Percentiles rank a stretch among this genome's conserved stretches.
These are phyloP conservation scores for Porites cylindrica DNA, from an alignment of 92 coral and sea anemone genomes.

Conservation along the genomic window DNA sequence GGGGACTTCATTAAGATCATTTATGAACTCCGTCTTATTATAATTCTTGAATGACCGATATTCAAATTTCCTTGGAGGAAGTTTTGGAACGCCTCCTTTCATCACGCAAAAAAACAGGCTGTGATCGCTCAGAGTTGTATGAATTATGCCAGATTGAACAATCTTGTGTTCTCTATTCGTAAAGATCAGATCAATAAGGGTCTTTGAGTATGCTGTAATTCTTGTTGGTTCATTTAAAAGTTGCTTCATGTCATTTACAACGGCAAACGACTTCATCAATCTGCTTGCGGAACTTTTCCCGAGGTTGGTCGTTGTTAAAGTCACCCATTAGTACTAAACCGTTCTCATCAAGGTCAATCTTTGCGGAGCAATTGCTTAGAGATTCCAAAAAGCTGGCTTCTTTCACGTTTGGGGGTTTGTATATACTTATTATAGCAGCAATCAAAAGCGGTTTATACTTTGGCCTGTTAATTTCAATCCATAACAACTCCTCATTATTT, in stretches of 20 bases:
- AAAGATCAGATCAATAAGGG: constrained; percentile 56
- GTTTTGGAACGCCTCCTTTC: constrained; percentile 52
- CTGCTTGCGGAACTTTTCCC: constrained; percentile 11
- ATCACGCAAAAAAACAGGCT: constrained; percentile 47
- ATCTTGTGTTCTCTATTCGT: background rate
- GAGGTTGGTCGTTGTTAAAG: constrained; percentile 36
- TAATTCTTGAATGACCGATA: constrained; percentile 59
- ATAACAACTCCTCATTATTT: constrained; percentile 13
- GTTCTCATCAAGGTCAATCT: constrained; percentile 24
- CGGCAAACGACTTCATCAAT: constrained; percentile 41
- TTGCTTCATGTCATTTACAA: constrained; percentile 43
- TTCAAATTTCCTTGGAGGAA: constrained; percentile 37
- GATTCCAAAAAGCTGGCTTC: constrained; percentile 31
- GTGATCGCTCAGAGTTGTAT: constrained; percentile 48
- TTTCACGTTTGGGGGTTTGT: constrained; percentile 32
- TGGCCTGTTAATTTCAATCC: constrained; percentile 43
- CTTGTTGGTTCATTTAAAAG: background rate
- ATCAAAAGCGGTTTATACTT: no score
- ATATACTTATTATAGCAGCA: constrained; percentile 3
- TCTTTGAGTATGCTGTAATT: constrained; percentile 56
- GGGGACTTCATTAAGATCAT: constrained; percentile 51
- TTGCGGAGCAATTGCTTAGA: background rate
- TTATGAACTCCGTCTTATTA: constrained; percentile 35
- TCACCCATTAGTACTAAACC: constrained; percentile 34
- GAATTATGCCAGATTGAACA: constrained; percentile 54